Base-by-base conservation (phyloP, 2,797 vertebrate genomes). In the Gymnothorax javanicus region DNA sequence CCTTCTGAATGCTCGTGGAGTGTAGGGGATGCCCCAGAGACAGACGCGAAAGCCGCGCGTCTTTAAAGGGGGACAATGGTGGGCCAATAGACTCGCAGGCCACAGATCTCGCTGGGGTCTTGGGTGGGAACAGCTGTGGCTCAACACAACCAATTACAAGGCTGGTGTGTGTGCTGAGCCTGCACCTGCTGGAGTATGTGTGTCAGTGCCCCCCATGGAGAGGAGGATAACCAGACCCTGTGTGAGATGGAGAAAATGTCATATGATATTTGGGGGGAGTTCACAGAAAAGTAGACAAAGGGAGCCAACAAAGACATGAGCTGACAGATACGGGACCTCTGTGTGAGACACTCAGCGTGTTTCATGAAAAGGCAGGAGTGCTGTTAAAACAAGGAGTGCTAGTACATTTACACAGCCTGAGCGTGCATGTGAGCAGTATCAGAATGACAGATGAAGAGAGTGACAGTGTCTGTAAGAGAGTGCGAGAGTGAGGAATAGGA, bases 91-190 rank as follows among this genome's bases (percentile, higher is more conserved):
- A 91, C 93, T 90, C 25, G 87, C 90, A 85, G 86, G 88, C 88
- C 77, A 83, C 89, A 89, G 90, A 90, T 95, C 93, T 93, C 90
- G 92, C 91, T 84, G 79, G 88, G 88, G 91, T 89, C 91, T 86
- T 90, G 92, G 93, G 91, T 92, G 93, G 92, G 92, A 95, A 95
- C 96, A 96, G 95, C 95, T 96, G 95, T 94, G 94, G 91, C 93
- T 93, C 92, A 89, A 89, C 91, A 90, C 92, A 90, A 94, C 95
- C 95, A 96, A 96, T 96, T 95, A 95, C 93, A 95, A 89, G 89
- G 89, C 73, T 84, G 89, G 90, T 91, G 90, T 94, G 92, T 91
- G 84, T 84, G 87, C 91, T 86, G 92, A 88, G 93, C 94, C 93
- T 75, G 92, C 94, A 94, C 90, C 91, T 96, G 95, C 95, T 95